Base-by-base conservation (phyloP, 2,888 invertebrate genomes). In the Furcula furcula region DNA sequence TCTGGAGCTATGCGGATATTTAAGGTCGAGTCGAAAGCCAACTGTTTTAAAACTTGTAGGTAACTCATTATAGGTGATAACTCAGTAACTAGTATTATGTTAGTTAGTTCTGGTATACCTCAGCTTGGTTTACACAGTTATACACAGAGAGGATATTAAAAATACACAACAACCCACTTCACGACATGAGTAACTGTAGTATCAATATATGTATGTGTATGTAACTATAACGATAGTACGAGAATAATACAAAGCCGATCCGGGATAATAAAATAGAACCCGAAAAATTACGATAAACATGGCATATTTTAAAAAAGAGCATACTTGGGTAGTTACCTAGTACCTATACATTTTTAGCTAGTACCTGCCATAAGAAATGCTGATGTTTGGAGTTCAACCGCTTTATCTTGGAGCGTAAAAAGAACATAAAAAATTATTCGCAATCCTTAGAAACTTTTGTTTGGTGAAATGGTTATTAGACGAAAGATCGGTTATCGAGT, bases 371-470 rank as follows among this genome's bases (percentile, higher is more conserved):
- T 36, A 28, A 38, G 33, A 26, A 37, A 40, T 46, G 46, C 45
- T 51, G 43, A 46, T 36, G 36, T 38, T 29, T 29, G 11, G 7
- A 25, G 30, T 23, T 7, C 1, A 23, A 29, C 19, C 11, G 40
- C 28, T 47, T 53, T 49, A 40, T 30, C 33, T 22, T 13, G 19
- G 29, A 29, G 29, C 44, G 41, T 37, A 38, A 42, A 42, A 40
- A 42, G 46, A 41, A 48, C 43, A 49, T 50, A 51, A 56, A 53
- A 43, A 40, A 46, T 40, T 26, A 39, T 53, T 34, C 21, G 30
- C 41, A 31, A 46, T 48, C 43, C 41, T 45, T 42, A 32, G 46
- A 47, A 52, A 62, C 26, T 50, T 54, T 50, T 40, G 19, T 40
- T 45, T 49, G 41, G 45, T 45, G 31, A 40, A 41, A 39, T 30